These are phyloP conservation scores for Holacanthus passer DNA, from an alignment of 2,113 vertebrate species.

Conservation along the genomic window DNA sequence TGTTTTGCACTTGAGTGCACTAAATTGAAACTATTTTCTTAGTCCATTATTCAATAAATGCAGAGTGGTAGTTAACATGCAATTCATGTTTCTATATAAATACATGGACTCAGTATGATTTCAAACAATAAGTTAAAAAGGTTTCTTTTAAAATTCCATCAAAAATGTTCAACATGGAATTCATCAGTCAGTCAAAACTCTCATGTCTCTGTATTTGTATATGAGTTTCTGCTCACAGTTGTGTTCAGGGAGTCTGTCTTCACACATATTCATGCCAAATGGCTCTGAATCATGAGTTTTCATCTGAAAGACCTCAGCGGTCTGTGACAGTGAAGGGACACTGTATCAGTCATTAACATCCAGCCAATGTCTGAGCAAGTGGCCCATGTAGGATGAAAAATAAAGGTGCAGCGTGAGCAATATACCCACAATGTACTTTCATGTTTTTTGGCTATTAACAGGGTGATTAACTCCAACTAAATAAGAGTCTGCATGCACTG, in stretches of 20 bases:
- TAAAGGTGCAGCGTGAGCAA: background rate
- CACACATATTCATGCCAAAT: background rate
- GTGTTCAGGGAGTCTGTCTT: conserved; percentile 1
- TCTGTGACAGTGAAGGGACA: conserved; percentile 8
- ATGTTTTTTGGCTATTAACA: conserved; percentile 14
- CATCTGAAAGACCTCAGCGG: background rate
- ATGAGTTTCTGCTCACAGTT: background rate
- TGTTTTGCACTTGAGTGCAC: background rate
- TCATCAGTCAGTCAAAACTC: background rate
- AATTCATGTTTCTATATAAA: background rate
- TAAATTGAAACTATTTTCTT: background rate
- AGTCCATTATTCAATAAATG: background rate
- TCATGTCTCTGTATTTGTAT: background rate
- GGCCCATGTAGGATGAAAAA: background rate
- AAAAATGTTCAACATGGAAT: background rate
- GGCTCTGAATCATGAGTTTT: background rate
- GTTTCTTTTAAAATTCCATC: background rate
- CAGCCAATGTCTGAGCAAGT: conserved; percentile 12
- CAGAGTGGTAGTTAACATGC: background rate
- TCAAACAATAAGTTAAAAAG: background rate
- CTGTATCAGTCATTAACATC: conserved; percentile 13
- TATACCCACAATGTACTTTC: background rate
- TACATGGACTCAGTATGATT: background rate
- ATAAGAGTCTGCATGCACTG: background rate
- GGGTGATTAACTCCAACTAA: background rate